Evolutionary conservation across 2,113 vertebrate genomes (phyloP).

Genomic region (Phrynocephalus versicolor): DNA sequence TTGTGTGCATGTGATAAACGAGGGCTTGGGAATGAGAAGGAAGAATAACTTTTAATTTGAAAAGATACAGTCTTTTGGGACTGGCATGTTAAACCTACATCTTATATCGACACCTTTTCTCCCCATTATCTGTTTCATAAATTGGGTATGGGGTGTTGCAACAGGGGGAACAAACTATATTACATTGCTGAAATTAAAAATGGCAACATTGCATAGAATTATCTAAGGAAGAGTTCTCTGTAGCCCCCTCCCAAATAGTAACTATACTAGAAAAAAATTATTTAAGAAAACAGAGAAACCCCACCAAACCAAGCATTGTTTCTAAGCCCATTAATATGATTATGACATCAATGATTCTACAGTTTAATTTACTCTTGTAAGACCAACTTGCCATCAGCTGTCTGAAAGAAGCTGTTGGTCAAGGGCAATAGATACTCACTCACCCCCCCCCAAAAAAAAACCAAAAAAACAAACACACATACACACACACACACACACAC

Average conservation of each 20-base stretch:
- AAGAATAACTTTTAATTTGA: background rate
- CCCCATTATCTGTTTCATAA: background rate
- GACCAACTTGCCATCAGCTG: background rate
- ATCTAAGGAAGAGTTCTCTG: background rate
- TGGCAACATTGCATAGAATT: background rate
- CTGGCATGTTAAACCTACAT: background rate
- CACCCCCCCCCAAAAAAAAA: too few species aligned
- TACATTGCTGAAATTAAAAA: constrained; percentile 19
- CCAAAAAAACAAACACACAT: too few species aligned
- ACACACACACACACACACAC: too few species aligned
- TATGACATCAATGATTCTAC: background rate
- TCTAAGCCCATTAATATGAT: background rate
- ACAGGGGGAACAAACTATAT: background rate
- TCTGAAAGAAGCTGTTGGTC: background rate
- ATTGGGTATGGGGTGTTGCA: background rate
- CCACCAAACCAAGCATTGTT: background rate
- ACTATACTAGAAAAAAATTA: background rate
- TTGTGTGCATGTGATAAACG: background rate
- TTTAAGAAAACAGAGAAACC: background rate
- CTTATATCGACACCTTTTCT: background rate
- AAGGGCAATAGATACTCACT: background rate
- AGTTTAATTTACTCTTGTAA: background rate
- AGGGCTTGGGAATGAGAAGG: background rate
- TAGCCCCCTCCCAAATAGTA: background rate
- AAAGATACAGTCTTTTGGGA: background rate